phyloP scores from a whole-genome alignment of 2,113 vertebrate species.

The Erpornis zantholeuca region DNA sequence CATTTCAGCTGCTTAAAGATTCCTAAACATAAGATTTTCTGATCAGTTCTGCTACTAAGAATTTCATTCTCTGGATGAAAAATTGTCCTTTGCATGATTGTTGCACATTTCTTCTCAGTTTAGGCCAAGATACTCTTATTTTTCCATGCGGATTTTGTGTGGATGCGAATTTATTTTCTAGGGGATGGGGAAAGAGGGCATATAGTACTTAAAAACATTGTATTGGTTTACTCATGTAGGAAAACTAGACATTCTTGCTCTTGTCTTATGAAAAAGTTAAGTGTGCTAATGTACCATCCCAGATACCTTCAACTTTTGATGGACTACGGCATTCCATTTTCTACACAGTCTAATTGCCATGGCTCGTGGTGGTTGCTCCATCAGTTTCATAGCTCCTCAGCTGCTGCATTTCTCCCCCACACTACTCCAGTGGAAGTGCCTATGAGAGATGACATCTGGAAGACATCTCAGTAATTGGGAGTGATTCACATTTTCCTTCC shows the following conservation, averaged over 20 bases:
- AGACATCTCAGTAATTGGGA: background rate
- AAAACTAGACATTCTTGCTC: background rate
- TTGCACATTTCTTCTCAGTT: background rate
- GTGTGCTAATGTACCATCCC: background rate
- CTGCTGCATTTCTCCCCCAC: background rate
- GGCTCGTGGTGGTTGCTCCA: background rate
- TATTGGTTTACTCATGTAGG: background rate
- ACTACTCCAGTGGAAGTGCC: background rate
- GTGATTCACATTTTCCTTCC: background rate
- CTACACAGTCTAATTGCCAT: background rate
- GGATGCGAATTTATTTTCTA: background rate
- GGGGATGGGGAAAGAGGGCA: background rate
- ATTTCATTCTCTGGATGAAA: background rate
- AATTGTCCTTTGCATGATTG: background rate
- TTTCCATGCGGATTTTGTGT: background rate
- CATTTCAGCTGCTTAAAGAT: background rate
- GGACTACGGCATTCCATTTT: background rate
- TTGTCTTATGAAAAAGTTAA: background rate
- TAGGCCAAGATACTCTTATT: background rate
- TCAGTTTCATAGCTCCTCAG: background rate
- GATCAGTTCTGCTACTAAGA: background rate
- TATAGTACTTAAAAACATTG: background rate
- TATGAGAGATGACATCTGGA: background rate
- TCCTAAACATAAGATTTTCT: background rate
- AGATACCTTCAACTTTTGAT: background rate